phyloP scores from a whole-genome alignment of 92 coral and sea anemone species.

The Porites evermanni region DNA sequence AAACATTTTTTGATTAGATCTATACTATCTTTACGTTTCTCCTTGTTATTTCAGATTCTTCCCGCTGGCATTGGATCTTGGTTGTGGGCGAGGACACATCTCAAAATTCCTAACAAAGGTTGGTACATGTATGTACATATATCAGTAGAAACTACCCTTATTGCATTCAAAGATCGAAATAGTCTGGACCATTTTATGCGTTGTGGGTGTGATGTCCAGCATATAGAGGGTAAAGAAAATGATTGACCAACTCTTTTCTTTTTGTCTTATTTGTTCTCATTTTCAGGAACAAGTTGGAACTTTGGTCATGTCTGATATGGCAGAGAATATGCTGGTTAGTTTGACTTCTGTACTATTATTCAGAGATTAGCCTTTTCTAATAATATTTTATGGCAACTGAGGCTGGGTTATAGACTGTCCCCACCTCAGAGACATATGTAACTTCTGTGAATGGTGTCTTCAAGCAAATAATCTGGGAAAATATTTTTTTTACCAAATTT shows the following conservation, averaged over 20 bases:
- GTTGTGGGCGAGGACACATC: slow-evolving; percentile 96
- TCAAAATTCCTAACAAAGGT: slow-evolving; percentile 87
- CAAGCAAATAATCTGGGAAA: no score
- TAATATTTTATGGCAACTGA: no score
- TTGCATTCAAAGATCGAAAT: no score
- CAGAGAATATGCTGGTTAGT: slow-evolving; percentile 86
- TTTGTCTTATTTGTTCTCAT: not conserved
- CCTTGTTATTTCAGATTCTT: slow-evolving; percentile 62
- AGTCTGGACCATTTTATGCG: not conserved
- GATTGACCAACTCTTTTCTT: not conserved
- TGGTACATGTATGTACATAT: not conserved
- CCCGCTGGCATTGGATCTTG: slow-evolving; percentile 91
- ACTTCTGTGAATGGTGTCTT: no score
- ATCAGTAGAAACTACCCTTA: no score
- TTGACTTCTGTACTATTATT: not conserved
- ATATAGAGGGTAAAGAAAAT: not conserved
- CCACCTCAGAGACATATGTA: no score
- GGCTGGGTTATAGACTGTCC: no score
- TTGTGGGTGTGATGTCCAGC: not conserved
- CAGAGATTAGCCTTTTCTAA: no score
- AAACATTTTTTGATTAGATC: not conserved
- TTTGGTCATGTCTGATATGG: slow-evolving; percentile 85
- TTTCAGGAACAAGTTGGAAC: slow-evolving; percentile 84
- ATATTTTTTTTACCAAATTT: no score
- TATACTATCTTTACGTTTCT: not conserved